A percentile compares a stretch with the other conserved stretches of the same genome.
phyloP scores from a whole-genome alignment of 2,113 vertebrate species.

The Chauna torquata region DNA sequence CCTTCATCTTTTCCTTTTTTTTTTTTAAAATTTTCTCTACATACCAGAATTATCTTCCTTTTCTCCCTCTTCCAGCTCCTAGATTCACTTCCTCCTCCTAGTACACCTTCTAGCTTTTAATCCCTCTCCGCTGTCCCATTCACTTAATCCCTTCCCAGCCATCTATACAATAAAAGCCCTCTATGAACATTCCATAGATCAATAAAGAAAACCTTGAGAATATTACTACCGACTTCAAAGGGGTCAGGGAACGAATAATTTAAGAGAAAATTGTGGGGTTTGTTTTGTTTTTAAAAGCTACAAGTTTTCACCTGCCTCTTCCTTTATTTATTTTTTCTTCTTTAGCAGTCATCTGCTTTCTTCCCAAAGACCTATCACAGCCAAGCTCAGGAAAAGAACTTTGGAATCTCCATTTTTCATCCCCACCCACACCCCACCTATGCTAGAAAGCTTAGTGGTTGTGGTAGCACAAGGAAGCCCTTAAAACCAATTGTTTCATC shows the following conservation, averaged over 20 bases:
- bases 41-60: not conserved
- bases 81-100: not conserved
- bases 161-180: not conserved
- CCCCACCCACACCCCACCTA: not conserved
- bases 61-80: not conserved
- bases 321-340: not conserved
- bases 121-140: not conserved
- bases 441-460: not conserved
- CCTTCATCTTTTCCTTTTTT: not conserved
- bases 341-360: not conserved
- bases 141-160: not conserved
- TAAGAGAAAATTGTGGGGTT: not conserved
- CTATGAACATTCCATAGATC: not conserved
- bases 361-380: not conserved
- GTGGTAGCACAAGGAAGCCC: not conserved
- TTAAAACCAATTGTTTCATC: not conserved
- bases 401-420: not conserved
- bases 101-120: not conserved
- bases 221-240: not conserved
- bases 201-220: not conserved
- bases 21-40: not conserved
- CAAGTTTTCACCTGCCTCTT: not conserved
- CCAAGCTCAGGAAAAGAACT: not conserved
- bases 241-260: not conserved
- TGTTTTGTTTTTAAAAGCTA: not conserved